Percentiles rank a stretch among this genome's conserved stretches.
phyloP scores from a whole-genome alignment of 1,140 invertebrate genomes.

The Papilio polytes region DNA sequence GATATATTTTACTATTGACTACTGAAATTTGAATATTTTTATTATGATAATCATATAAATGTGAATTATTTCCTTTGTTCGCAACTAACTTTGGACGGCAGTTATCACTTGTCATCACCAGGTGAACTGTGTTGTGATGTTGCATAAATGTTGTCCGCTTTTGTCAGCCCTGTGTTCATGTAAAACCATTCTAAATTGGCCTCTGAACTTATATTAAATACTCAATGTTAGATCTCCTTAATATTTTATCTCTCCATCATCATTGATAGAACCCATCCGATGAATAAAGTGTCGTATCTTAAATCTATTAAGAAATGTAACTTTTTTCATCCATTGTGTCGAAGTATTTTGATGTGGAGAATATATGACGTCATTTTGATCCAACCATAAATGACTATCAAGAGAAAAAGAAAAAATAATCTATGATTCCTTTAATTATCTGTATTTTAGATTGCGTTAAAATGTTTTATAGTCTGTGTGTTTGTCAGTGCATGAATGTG shows the following conservation, averaged over 20 bases:
- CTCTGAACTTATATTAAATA: not conserved
- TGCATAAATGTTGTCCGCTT: conserved; percentile 13
- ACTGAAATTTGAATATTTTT: conserved; percentile 2
- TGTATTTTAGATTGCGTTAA: conserved; percentile 10
- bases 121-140: conserved; percentile 21
- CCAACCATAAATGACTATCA: not conserved
- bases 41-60: not conserved
- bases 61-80: conserved; percentile 7
- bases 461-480: not conserved
- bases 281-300: not conserved
- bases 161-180: conserved; percentile 1
- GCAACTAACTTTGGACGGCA: conserved; percentile 22
- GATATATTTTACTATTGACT: not conserved
- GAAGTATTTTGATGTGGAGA: not conserved
- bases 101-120: conserved; percentile 11
- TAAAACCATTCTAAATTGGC: conserved; percentile 20
- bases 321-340: not conserved
- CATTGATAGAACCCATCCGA: not conserved
- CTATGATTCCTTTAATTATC: not conserved
- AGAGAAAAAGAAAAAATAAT: not conserved
- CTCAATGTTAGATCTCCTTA: not conserved
- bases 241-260: not conserved
- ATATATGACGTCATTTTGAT: not conserved
- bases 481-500: conserved; percentile 5
- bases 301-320: not conserved